phyloP scores from a whole-genome alignment of 2,888 invertebrate species.

The Deilephila porcellus region DNA sequence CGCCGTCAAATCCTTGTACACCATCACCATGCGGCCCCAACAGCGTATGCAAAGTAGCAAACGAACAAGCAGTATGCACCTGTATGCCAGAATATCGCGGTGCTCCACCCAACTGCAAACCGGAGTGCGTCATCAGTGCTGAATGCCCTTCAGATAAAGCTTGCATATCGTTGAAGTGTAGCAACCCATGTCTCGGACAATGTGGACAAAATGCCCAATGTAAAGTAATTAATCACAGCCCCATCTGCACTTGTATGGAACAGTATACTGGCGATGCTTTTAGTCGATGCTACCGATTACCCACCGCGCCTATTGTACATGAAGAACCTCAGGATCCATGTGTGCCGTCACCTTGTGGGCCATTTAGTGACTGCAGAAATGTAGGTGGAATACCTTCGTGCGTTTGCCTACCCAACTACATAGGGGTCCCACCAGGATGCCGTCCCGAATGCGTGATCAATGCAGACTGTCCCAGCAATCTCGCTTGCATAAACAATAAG shows the following conservation, averaged over 20 bases:
- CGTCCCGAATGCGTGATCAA: slow-evolving; percentile 89
- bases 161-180: slow-evolving; percentile 88
- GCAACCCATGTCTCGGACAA: slow-evolving; percentile 88
- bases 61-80: slow-evolving; percentile 89
- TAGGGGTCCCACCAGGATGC: slow-evolving; percentile 89
- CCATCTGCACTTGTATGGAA: slow-evolving; percentile 87
- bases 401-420: slow-evolving; percentile 86
- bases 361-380: slow-evolving; percentile 87
- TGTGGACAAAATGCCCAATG: slow-evolving; percentile 91
- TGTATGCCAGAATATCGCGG: slow-evolving; percentile 88
- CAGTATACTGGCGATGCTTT: slow-evolving; percentile 88
- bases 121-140: slow-evolving; percentile 89
- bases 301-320: slow-evolving; percentile 47
- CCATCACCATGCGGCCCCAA: slow-evolving; percentile 94
- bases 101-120: slow-evolving; percentile 88
- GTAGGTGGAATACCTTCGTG: slow-evolving; percentile 86
- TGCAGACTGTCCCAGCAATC: slow-evolving; percentile 89
- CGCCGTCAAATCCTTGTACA: slow-evolving; percentile 85
- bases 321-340: slow-evolving; percentile 82
- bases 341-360: slow-evolving; percentile 87
- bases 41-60: slow-evolving; percentile 90
- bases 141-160: slow-evolving; percentile 89
- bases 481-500: slow-evolving; percentile 90
- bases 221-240: slow-evolving; percentile 89
- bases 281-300: slow-evolving; percentile 80